Evolutionary conservation across 1,140 invertebrate genomes (phyloP).

Genomic region (Dufourea novaeangliae): DNA sequence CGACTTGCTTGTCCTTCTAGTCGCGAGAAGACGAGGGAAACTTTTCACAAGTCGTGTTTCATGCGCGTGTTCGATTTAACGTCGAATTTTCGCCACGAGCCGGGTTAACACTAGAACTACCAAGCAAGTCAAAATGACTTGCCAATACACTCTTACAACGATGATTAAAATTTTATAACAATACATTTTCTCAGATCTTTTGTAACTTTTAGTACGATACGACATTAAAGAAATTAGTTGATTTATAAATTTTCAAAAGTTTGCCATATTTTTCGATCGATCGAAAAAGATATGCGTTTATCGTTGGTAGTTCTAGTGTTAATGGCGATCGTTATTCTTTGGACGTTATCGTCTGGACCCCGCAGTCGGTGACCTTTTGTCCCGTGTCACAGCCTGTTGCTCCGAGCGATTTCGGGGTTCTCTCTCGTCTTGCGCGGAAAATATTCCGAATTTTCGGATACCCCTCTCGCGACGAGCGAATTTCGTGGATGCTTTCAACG

Average conservation of each 20-base stretch:
- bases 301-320: too few relatives aligned
- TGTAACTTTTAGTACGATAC: too few relatives aligned
- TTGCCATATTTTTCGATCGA: too few relatives aligned
- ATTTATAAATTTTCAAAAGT: too few relatives aligned
- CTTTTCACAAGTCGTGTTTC: conserved; percentile 5
- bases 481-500: neutral
- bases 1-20: conserved; percentile 9
- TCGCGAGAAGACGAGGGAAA: conserved; percentile 48
- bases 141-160: too few relatives aligned
- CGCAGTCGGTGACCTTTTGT: neutral
- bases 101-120: too few relatives aligned
- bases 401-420: neutral
- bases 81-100: neutral
- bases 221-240: too few relatives aligned
- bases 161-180: too few relatives aligned
- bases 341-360: conserved; percentile 1
- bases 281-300: too few relatives aligned
- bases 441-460: conserved; percentile 13
- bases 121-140: too few relatives aligned
- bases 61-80: neutral
- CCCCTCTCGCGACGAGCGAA: neutral
- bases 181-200: too few relatives aligned
- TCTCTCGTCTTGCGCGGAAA: neutral
- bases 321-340: conserved; percentile 10
- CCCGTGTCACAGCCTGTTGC: conserved; percentile 39